These are phyloP conservation scores for Stegostoma tigrinum DNA, from an alignment of 2,113 vertebrate species.

Conservation along the genomic window DNA sequence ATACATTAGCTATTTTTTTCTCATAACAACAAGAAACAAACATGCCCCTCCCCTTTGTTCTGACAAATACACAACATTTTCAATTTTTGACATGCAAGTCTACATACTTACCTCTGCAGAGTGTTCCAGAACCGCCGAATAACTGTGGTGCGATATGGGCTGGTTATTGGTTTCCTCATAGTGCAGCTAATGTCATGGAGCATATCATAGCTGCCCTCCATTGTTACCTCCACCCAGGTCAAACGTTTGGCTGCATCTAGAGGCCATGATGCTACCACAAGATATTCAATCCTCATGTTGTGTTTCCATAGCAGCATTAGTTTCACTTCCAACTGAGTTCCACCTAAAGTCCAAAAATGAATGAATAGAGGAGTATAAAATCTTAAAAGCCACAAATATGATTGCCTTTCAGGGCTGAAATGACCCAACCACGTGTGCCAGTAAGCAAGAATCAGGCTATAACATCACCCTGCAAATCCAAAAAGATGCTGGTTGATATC, in stretches of 20 bases:
- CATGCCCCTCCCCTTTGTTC: background rate
- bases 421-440: background rate
- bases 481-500: background rate
- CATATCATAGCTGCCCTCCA: constrained; percentile 98
- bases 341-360: constrained; percentile 54
- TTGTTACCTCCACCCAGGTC: constrained; percentile 90
- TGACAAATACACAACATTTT: background rate
- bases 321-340: constrained; percentile 88
- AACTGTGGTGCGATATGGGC: constrained; percentile 86
- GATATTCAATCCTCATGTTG: constrained; percentile 95
- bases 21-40: background rate
- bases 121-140: constrained; percentile 98
- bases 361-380: background rate
- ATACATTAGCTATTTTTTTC: background rate
- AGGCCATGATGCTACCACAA: constrained; percentile 82
- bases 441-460: background rate
- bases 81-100: background rate
- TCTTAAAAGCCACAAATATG: background rate
- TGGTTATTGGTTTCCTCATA: constrained; percentile 90
- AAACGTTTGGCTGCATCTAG: constrained; percentile 68
- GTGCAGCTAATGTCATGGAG: constrained; percentile 96
- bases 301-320: constrained; percentile 93
- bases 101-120: constrained; percentile 72
- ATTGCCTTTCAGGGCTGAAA: background rate
- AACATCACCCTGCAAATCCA: background rate